phyloP scores from a whole-genome alignment of 2,113 vertebrate species.

The Pycnonotus jocosus region DNA sequence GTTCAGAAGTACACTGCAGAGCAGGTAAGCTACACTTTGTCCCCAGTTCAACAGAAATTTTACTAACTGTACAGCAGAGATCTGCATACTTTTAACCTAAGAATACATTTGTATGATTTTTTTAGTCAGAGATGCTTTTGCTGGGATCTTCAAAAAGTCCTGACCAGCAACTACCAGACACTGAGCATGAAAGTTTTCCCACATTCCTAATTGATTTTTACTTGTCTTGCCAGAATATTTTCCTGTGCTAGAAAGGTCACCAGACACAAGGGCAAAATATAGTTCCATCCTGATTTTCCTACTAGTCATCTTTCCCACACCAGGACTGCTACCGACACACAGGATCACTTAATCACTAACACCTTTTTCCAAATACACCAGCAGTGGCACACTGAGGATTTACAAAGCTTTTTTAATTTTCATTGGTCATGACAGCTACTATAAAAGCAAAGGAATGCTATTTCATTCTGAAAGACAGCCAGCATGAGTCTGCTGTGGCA shows the following conservation, averaged over 20 bases:
- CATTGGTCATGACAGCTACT: background rate
- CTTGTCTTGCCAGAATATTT: background rate
- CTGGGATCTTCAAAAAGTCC: background rate
- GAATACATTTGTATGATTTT: background rate
- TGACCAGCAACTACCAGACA: background rate
- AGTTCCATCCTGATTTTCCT: background rate
- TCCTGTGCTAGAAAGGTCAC: background rate
- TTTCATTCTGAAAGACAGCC: background rate
- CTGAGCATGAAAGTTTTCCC: background rate
- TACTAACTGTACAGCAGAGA: background rate
- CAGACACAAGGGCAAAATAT: background rate
- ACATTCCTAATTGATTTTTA: background rate
- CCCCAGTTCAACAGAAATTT: background rate
- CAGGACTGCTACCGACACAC: background rate
- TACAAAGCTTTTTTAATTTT: background rate
- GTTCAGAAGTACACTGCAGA: background rate
- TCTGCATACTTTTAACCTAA: background rate
- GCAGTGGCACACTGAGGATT: background rate
- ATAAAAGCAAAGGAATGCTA: background rate
- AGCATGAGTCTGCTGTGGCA: background rate
- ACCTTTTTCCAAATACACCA: background rate
- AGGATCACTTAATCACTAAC: background rate
- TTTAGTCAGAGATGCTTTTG: background rate
- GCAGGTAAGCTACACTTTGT: background rate
- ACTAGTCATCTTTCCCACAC: background rate